These are phyloP conservation scores for Lanius collurio DNA, from an alignment of 2,113 vertebrate species.

Conservation along the genomic window DNA sequence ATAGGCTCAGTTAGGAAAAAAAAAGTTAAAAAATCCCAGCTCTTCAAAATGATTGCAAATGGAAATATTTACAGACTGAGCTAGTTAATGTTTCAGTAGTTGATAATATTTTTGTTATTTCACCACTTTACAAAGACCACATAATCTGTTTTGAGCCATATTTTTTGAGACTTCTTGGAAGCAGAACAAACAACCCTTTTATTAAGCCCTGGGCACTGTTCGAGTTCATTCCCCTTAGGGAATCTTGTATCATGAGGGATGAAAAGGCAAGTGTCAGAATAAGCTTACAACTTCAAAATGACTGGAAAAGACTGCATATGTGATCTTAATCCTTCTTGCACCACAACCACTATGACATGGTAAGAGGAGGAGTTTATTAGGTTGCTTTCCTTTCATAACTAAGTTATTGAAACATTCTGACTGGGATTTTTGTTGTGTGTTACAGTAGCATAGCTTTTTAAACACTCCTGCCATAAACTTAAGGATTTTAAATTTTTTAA, in stretches of 20 bases:
- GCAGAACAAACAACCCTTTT: background rate
- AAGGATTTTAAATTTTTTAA: background rate
- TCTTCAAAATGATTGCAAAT: background rate
- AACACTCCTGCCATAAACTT: background rate
- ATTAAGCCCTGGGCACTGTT: background rate
- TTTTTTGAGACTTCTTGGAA: background rate
- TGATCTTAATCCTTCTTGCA: background rate
- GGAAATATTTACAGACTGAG: background rate
- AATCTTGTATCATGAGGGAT: background rate
- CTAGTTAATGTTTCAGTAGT: background rate
- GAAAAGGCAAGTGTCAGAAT: background rate
- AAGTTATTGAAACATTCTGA: background rate
- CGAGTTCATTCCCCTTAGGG: background rate
- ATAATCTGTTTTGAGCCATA: background rate
- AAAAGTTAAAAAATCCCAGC: background rate
- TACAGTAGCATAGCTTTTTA: background rate
- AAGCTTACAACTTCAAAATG: background rate
- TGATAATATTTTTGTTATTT: conserved; percentile 5
- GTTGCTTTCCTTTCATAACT: background rate
- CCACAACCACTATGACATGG: background rate
- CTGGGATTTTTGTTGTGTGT: background rate
- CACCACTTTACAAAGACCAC: background rate
- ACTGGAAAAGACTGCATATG: background rate
- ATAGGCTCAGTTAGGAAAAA: background rate
- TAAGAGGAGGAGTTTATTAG: background rate